These are phyloP conservation scores for Saturnia pavonia DNA, from an alignment of 2,888 invertebrate genomes.

Conservation along the genomic window DNA sequence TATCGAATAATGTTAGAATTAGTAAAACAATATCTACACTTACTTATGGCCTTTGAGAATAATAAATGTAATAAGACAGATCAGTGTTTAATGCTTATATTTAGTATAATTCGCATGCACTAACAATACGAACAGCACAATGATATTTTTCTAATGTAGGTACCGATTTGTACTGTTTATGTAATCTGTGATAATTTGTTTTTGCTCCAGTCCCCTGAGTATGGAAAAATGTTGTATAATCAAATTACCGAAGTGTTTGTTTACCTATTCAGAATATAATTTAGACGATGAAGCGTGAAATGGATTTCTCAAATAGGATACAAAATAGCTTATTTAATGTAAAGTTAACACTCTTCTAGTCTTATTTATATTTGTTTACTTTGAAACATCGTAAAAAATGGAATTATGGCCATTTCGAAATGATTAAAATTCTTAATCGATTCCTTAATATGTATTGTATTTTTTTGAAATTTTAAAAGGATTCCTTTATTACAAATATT, in stretches of 20 bases:
- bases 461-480: too few species aligned
- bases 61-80: neutral
- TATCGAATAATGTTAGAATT: too few species aligned
- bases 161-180: neutral
- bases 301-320: slow-evolving; percentile 33
- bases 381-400: too few species aligned
- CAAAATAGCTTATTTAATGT: slow-evolving; percentile 42
- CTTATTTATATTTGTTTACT: neutral
- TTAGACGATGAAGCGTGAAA: slow-evolving; percentile 38
- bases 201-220: neutral
- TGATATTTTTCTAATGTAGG: too few species aligned
- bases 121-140: too few species aligned
- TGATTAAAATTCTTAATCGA: too few species aligned
- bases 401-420: too few species aligned
- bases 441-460: too few species aligned
- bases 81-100: neutral
- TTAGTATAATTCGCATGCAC: neutral
- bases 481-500: too few species aligned
- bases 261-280: slow-evolving; percentile 31
- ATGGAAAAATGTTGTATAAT: slow-evolving; percentile 26
- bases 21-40: neutral
- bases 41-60: neutral
- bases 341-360: slow-evolving; percentile 25
- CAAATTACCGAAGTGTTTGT: slow-evolving; percentile 31
- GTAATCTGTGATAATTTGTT: neutral